These are phyloP conservation scores for Drosophila nannoptera DNA, from an alignment of 1,140 invertebrate species.

Conservation along the genomic window DNA sequence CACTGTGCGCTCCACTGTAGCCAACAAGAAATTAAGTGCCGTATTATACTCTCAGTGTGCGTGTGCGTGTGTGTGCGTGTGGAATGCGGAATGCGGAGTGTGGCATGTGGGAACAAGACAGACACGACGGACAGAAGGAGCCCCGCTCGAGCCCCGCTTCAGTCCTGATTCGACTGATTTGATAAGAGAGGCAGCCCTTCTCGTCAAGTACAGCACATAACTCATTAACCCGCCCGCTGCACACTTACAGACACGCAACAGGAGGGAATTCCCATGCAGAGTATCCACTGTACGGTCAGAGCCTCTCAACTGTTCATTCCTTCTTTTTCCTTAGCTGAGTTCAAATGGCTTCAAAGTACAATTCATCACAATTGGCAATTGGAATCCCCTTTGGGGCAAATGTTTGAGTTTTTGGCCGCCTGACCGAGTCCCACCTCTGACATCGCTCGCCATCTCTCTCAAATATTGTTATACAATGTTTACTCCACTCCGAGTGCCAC, in stretches of 20 bases:
- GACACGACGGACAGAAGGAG: constrained; percentile 12
- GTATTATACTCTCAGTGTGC: constrained; percentile 48
- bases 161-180: constrained; percentile 32
- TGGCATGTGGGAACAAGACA: constrained; percentile 54
- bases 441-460: too few relatives aligned
- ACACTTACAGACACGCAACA: constrained; percentile 52
- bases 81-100: constrained; percentile 24
- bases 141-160: neutral
- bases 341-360: too few relatives aligned
- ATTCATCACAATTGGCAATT: too few relatives aligned
- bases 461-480: too few relatives aligned
- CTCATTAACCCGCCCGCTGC: constrained; percentile 67
- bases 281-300: too few relatives aligned
- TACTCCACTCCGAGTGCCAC: too few relatives aligned
- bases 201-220: constrained; percentile 70
- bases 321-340: too few relatives aligned
- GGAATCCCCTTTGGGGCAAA: too few relatives aligned
- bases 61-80: constrained; percentile 33
- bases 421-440: too few relatives aligned
- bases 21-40: constrained; percentile 70
- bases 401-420: too few relatives aligned
- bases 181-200: constrained; percentile 7
- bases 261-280: too few relatives aligned
- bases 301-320: too few relatives aligned
- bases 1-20: constrained; percentile 47